Evolutionary conservation across 2,888 invertebrate species (phyloP), one percentile per base, ranked within the genome.

Genomic region (Hemistola chrysoprasaria): DNA sequence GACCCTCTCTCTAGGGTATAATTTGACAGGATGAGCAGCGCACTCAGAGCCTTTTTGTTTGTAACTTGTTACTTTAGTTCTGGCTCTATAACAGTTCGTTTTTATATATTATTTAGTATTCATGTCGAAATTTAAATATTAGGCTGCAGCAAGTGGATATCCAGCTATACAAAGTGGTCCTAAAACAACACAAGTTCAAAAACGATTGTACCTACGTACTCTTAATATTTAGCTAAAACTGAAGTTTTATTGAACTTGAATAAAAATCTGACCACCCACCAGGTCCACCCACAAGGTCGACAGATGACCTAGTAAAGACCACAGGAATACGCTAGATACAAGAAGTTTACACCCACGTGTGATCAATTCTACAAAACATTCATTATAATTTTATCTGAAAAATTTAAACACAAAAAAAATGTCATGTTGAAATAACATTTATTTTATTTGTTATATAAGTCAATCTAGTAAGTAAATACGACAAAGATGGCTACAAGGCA

Each of bases 21-120:
- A 64, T 68, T 68, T 62, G 49, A 40, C 42, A 44, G 57, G 63
- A 65, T 60, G 62, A 65, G 59, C 63, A 65, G 56, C 63, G 59
- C 57, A 53, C 52, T 50, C 47, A 56, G 47, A 47, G 40, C 41
- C 51, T 53, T 53, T 54, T 35, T 54, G 43, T 49, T 54, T 53
- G 52, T 53, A 54, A 49, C 55, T 51, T 51, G 40, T 33, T 39
- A 40, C 41, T 25, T 40, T 51, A 40, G 35, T 27, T 50, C 39
- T 53, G 43, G 29, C 16, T 22, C 26, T 22, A 10, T 21, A 4
- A 34, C 34, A 39, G 33, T 44, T 26, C 11, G 33, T 44, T 26
- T 10, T 8, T 8, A 9, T 28, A 40, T 37, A 30, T 44, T 28
- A 37, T 34, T 44, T 33, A 34, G 25, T 44, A 34, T 25, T 26